Evolutionary conservation across 2,888 invertebrate genomes (phyloP).

Genomic region (Nebria salina): DNA sequence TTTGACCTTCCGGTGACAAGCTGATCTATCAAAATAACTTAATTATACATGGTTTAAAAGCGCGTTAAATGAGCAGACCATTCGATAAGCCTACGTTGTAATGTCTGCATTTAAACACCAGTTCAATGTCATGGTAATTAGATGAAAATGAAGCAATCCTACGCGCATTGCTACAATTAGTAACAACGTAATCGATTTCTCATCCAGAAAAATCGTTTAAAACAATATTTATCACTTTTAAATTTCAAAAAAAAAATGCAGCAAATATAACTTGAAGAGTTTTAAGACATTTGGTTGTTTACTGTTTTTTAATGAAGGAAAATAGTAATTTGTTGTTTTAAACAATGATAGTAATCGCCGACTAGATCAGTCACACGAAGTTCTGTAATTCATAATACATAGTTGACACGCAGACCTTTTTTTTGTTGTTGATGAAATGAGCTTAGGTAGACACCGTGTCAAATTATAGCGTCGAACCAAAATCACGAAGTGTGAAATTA

Average conservation of each 20-base stretch:
- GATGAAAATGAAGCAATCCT: not conserved
- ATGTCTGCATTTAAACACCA: not conserved
- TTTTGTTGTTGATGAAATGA: not conserved
- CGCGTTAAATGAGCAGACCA: not conserved
- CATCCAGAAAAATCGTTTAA: not conserved
- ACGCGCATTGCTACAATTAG: not conserved
- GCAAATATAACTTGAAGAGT: not conserved
- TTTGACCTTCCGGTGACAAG: not conserved
- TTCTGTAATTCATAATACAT: not conserved
- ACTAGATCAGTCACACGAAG: not conserved
- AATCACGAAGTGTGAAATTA: slow-evolving; percentile 44
- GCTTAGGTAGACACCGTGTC: slow-evolving; percentile 34
- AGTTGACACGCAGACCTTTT: slow-evolving; percentile 5
- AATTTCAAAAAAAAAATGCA: not conserved
- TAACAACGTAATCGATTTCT: not conserved
- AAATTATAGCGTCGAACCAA: slow-evolving; percentile 43
- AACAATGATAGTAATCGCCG: not conserved
- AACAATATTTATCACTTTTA: not conserved
- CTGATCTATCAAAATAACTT: not conserved
- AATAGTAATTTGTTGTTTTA: not conserved
- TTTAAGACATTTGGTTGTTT: not conserved
- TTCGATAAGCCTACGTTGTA: not conserved
- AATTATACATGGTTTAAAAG: not conserved
- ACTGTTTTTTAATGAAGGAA: not conserved
- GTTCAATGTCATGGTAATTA: not conserved